phyloP scores from a whole-genome alignment of 1,140 invertebrate genomes.

The Halesus radiatus region DNA sequence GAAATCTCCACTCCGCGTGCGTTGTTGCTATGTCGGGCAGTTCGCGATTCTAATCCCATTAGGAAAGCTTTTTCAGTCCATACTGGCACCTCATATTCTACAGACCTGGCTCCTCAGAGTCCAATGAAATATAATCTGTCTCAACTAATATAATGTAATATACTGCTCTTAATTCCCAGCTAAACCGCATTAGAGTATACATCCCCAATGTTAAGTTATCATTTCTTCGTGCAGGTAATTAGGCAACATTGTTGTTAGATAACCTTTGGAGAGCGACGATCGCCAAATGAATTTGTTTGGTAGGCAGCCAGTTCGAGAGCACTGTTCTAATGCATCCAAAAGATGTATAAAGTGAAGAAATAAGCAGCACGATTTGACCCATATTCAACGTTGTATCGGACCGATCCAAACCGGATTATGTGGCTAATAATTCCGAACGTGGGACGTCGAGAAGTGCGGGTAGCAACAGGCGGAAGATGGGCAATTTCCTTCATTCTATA shows the following conservation, averaged over 20 bases:
- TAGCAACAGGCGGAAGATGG: conserved; percentile 26
- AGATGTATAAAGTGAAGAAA: background rate
- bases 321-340: background rate
- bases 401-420: conserved; percentile 29
- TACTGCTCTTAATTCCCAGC: too few species aligned
- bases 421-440: conserved; percentile 11
- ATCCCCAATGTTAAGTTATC: background rate
- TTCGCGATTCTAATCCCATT: conserved; percentile 19
- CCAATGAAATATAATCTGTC: too few species aligned
- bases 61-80: background rate
- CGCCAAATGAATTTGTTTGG: too few species aligned
- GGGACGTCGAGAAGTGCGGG: conserved; percentile 5
- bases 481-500: background rate
- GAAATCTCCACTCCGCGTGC: conserved; percentile 2
- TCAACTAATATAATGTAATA: too few species aligned
- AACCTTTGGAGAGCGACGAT: too few species aligned
- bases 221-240: background rate
- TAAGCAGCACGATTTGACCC: conserved; percentile 20
- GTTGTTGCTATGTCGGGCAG: conserved; percentile 1
- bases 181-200: too few species aligned
- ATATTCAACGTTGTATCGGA: conserved; percentile 19
- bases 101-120: too few species aligned
- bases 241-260: too few species aligned
- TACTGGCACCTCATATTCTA: too few species aligned
- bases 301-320: background rate